phyloP scores from a whole-genome alignment of 2,113 vertebrate genomes.

The Atrichornis clamosus region DNA sequence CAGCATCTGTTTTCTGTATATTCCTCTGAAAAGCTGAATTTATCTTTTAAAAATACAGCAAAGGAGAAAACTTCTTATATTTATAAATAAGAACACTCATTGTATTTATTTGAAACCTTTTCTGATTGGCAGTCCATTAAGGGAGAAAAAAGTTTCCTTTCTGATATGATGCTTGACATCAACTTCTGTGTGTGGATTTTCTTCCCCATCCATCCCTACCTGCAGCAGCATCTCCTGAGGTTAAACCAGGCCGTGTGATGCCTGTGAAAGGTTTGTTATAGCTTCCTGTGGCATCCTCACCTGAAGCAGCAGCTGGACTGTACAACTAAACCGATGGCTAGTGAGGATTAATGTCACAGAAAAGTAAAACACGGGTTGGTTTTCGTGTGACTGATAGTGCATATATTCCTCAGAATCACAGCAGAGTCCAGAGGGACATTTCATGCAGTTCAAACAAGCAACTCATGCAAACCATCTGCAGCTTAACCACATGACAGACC shows the following conservation, averaged over 20 bases:
- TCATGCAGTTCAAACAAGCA: slow-evolving; percentile 55
- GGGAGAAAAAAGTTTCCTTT: background rate
- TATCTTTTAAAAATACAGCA: background rate
- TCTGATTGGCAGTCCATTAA: background rate
- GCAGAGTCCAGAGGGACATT: slow-evolving; percentile 47
- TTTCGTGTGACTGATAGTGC: slow-evolving; percentile 53
- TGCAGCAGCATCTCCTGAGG: background rate
- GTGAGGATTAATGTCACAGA: slow-evolving; percentile 43
- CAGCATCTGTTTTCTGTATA: background rate
- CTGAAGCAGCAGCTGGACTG: background rate
- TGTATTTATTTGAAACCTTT: background rate
- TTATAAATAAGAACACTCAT: too few relatives aligned
- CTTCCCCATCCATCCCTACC: background rate
- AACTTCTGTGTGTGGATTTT: background rate
- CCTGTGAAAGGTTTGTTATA: background rate
- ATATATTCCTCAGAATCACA: slow-evolving; percentile 57
- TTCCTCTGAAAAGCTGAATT: background rate
- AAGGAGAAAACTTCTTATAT: background rate
- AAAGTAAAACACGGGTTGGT: slow-evolving; percentile 53
- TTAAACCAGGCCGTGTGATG: background rate
- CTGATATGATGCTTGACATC: background rate
- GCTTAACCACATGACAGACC: slow-evolving; percentile 60
- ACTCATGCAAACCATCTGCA: slow-evolving; percentile 67
- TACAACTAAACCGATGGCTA: background rate
- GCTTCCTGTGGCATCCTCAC: background rate